Base-by-base conservation (phyloP, 2,797 vertebrate species). In the Remorina albescens region DNA sequence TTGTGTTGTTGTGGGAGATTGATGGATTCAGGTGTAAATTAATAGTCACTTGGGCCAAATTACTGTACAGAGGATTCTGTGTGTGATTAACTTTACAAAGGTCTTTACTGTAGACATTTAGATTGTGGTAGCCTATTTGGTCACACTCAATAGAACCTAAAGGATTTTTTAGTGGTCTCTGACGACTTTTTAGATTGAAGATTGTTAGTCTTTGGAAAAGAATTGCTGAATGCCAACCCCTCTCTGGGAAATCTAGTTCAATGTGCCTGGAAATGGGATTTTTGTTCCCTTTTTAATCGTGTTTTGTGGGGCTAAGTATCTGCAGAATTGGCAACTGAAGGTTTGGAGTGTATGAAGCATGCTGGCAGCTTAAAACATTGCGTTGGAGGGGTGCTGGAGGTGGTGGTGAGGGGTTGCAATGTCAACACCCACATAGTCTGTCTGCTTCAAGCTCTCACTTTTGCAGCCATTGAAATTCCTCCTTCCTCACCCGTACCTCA, bases 131-230 rank as follows among this genome's bases (percentile, higher is more conserved):
- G 78, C 76, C 80, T 81, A 80, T 83, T 91, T 79, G 73, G 90
- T 91, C 88, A 90, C 75, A 81, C 87, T 92, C 87, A 88, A 85
- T 94, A 90, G 88, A 91, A 83, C 67, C 74, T 86, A 67, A 91
- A 86, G 60, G 74, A 67, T 69, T 87, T 80, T 90, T 92, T 90
- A 93, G 92, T 87, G 80, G 84, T 84, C 89, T 90, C 86, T 86
- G 73, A 89, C 85, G 63, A 86, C 80, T 84, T 80, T 89, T 87
- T 84, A 85, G 87, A 89, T 86, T 76, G 75, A 82, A 76, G 86
- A 86, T 81, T 76, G 78, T 88, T 87, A 85, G 76, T 89, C 70
- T 86, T 83, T 81, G 78, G 76, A 81, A 85, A 85, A 55, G 76
- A 70, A 50, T 67, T 66, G 46, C 8, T 4, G 25, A 66, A 66